Evolutionary conservation across 1,140 invertebrate genomes (phyloP).

Genomic region (Choristoneura fumiferana): DNA sequence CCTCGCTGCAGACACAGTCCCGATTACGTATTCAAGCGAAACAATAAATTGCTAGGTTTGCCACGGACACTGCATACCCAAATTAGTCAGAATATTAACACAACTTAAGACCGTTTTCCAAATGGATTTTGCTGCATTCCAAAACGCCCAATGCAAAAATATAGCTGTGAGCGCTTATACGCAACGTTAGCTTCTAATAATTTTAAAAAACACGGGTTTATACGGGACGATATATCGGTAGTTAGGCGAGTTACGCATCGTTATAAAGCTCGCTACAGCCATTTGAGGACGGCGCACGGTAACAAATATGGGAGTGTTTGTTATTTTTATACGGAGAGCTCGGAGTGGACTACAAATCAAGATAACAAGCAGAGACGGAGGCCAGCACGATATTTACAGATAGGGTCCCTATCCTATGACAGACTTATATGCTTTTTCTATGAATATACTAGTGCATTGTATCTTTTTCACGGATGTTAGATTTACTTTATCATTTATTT

Average conservation of each 20-base stretch:
- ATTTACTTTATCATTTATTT: no score
- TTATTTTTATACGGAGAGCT: slow-evolving; percentile 54
- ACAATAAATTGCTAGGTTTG: slow-evolving; percentile 34
- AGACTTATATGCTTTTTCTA: neutral
- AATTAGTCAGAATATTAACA: no score
- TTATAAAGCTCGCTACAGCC: slow-evolving; percentile 42
- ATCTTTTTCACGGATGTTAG: no score
- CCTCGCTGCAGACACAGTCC: slow-evolving; percentile 17
- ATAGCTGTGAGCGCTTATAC: no score
- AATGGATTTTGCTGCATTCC: no score
- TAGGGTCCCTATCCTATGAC: slow-evolving; percentile 23
- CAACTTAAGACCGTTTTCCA: no score
- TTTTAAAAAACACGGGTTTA: slow-evolving; percentile 26
- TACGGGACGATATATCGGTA: slow-evolving; percentile 28
- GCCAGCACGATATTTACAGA: slow-evolving; percentile 48
- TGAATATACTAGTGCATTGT: neutral
- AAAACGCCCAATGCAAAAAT: no score
- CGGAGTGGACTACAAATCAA: slow-evolving; percentile 61
- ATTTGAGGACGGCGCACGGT: slow-evolving; percentile 37
- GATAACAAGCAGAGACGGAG: slow-evolving; percentile 58
- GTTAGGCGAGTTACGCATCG: slow-evolving; percentile 26
- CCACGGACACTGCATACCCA: slow-evolving; percentile 2
- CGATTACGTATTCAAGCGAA: slow-evolving; percentile 34
- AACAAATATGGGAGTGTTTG: slow-evolving; percentile 47
- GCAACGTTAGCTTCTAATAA: neutral